phyloP scores from a whole-genome alignment of 1,140 invertebrate species.

The Nymphalis io region DNA sequence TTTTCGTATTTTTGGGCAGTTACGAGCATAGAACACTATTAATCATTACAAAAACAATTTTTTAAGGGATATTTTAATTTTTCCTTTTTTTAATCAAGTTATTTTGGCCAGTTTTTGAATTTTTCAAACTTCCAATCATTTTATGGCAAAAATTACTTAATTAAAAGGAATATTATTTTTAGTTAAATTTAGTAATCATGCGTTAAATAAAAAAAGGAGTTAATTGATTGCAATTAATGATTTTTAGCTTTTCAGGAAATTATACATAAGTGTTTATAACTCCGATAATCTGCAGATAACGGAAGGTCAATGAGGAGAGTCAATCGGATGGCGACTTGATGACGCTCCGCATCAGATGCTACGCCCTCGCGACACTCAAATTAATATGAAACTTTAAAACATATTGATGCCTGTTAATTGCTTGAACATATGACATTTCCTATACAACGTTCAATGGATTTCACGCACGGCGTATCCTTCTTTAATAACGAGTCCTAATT shows the following conservation, averaged over 20 bases:
- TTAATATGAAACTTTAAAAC: constrained; percentile 5
- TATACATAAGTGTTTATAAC: constrained; percentile 53
- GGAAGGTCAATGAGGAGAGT: constrained; percentile 78
- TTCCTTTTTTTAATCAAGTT: too few species aligned
- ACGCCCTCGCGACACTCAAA: background rate
- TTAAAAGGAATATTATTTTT: background rate
- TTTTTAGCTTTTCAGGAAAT: constrained; percentile 37
- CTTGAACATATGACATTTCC: background rate
- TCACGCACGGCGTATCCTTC: constrained; percentile 12
- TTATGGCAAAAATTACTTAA: too few species aligned
- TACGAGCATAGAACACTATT: background rate
- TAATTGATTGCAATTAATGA: background rate
- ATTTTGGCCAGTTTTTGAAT: background rate
- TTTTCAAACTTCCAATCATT: background rate
- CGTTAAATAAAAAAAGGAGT: background rate
- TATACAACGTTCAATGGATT: constrained; percentile 16
- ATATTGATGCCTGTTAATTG: background rate
- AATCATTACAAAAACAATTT: background rate
- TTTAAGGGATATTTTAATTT: too few species aligned
- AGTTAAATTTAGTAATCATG: background rate
- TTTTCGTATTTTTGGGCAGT: background rate
- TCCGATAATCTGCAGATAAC: constrained; percentile 74
- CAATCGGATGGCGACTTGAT: constrained; percentile 49
- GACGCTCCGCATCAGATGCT: constrained; percentile 33
- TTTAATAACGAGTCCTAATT: constrained; percentile 26